A percentile compares a stretch with the other conserved stretches of the same genome.
These are phyloP conservation scores for Porites evermanni DNA, from an alignment of 92 coral and sea anemone genomes.

Conservation along the genomic window DNA sequence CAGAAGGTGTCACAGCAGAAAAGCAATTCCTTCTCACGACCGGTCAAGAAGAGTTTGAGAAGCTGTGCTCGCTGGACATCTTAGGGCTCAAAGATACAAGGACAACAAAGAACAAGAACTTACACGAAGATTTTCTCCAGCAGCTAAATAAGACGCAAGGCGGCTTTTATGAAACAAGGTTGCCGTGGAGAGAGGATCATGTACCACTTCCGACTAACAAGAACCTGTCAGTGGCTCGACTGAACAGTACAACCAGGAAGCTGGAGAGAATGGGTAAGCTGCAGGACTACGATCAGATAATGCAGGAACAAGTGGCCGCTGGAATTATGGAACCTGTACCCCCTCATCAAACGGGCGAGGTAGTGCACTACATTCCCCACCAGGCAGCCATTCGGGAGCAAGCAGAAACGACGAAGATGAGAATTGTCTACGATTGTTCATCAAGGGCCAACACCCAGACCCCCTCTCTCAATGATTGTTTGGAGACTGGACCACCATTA, in stretches of 20 bases:
- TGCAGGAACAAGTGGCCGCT: constrained; percentile 34
- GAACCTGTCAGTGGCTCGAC: constrained; percentile 65
- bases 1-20: constrained; percentile 18
- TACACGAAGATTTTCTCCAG: constrained; percentile 61
- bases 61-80: constrained; percentile 73
- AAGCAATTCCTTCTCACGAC: constrained; percentile 66
- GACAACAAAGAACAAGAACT: not conserved
- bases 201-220: constrained; percentile 56
- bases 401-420: constrained; percentile 37
- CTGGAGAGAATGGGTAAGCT: constrained; percentile 33
- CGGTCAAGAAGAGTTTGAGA: constrained; percentile 68
- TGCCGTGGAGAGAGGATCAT: constrained; percentile 78
- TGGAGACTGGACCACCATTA: constrained; percentile 34
- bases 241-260: constrained; percentile 19
- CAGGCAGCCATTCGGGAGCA: constrained; percentile 25
- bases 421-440: constrained; percentile 51
- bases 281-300: constrained; percentile 32
- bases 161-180: constrained; percentile 58
- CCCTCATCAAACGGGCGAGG: constrained; percentile 32
- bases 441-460: constrained; percentile 5
- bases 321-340: constrained; percentile 46
- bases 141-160: constrained; percentile 56
- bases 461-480: constrained; percentile 52
- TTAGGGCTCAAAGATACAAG: constrained; percentile 62
- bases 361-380: constrained; percentile 38